Evolutionary conservation across 1,140 invertebrate species (phyloP).

Genomic region (Cotesia glomerata): DNA sequence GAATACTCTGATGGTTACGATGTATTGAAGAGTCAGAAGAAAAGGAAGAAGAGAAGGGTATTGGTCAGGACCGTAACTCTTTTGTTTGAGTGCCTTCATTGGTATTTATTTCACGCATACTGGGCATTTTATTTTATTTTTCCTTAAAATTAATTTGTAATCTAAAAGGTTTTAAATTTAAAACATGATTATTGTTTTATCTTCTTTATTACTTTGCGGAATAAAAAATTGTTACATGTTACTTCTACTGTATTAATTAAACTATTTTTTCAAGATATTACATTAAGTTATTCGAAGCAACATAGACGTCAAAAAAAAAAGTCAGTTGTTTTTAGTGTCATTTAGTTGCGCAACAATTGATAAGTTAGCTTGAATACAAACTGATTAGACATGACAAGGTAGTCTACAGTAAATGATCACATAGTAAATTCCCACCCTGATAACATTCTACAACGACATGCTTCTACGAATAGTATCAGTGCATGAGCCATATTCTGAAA

Average conservation of each 20-base stretch:
- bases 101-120: constrained; percentile 13
- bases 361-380: neutral
- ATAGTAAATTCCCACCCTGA: no score
- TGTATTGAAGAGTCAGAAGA: neutral
- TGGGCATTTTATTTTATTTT: neutral
- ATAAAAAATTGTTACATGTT: no score
- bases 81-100: neutral
- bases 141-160: neutral
- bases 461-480: no score
- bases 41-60: constrained; percentile 30
- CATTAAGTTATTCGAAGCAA: no score
- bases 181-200: neutral
- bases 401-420: neutral
- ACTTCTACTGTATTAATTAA: no score
- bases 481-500: no score
- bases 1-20: constrained; percentile 29
- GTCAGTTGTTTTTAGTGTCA: neutral
- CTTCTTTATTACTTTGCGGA: no score
- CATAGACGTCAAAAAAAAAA: no score
- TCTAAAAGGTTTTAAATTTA: neutral
- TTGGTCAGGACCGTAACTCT: constrained; percentile 32
- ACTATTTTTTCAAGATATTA: no score
- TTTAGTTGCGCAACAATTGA: constrained; percentile 12
- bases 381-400: no score
- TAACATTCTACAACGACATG: no score